phyloP scores from a whole-genome alignment of 2,113 vertebrate species.

The Oncorhynchus keta region DNA sequence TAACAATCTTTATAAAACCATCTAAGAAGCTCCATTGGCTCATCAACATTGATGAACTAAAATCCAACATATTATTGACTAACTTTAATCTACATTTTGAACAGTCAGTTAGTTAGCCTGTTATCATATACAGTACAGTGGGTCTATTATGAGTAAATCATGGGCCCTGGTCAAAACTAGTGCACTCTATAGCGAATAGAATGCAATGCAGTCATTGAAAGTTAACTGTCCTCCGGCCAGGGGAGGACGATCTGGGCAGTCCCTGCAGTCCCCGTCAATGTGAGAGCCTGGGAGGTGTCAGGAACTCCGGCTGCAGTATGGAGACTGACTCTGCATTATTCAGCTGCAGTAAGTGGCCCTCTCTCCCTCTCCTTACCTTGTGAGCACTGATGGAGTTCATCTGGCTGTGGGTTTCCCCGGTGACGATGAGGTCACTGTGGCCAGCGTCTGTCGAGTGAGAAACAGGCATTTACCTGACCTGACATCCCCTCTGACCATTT shows the following conservation, averaged over 20 bases:
- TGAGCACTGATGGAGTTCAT: slow-evolving; percentile 41
- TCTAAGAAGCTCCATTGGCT: slow-evolving; percentile 5
- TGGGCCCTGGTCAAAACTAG: too few species aligned
- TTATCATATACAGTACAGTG: too few species aligned
- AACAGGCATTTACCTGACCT: slow-evolving; percentile 35
- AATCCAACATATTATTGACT: not conserved
- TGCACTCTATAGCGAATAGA: too few species aligned
- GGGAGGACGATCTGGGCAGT: too few species aligned
- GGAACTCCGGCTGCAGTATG: slow-evolving; percentile 13
- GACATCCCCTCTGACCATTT: slow-evolving; percentile 5
- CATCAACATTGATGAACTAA: slow-evolving; percentile 2
- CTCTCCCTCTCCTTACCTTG: slow-evolving; percentile 46
- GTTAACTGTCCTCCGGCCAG: too few species aligned
- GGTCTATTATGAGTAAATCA: too few species aligned
- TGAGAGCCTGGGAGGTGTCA: slow-evolving; percentile 9
- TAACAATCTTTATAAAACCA: too few species aligned
- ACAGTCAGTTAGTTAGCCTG: too few species aligned
- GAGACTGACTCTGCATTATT: slow-evolving; percentile 35
- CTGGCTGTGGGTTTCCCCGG: slow-evolving; percentile 32
- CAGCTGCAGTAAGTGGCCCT: slow-evolving; percentile 8
- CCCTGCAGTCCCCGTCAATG: slow-evolving; percentile 8
- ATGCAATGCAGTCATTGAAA: too few species aligned
- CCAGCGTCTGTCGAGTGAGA: slow-evolving; percentile 54
- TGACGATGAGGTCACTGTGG: slow-evolving; percentile 31
- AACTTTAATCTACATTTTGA: not conserved